Conservation (phyloP, 2,888 invertebrate genomes). For the Dexiosoma caninum region DNA sequence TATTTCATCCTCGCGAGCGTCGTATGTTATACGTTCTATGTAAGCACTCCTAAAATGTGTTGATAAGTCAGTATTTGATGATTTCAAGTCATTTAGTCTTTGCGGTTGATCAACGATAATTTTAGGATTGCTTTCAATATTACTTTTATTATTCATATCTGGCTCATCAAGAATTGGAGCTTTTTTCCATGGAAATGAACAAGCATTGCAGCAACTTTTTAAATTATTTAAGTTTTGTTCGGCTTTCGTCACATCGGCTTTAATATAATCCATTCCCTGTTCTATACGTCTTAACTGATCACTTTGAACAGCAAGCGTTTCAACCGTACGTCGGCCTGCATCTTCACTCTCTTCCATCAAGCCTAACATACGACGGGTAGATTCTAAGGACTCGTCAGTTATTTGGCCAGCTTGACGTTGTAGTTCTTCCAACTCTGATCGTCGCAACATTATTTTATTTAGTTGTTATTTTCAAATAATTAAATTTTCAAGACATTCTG, state of each 20-base stretch:
- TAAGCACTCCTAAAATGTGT: conserved; percentile 75
- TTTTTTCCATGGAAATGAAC: conserved; percentile 72
- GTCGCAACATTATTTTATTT: conserved; percentile 68
- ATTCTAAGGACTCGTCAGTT: conserved; percentile 72
- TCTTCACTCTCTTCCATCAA: conserved; percentile 73
- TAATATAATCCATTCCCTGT: conserved; percentile 73
- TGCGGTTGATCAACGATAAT: conserved; percentile 72
- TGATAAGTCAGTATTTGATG: conserved; percentile 67
- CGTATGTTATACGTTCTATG: conserved; percentile 91
- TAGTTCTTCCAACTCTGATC: conserved; percentile 71
- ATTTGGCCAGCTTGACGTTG: conserved; percentile 70
- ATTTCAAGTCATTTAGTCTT: conserved; percentile 69
- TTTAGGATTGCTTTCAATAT: conserved; percentile 68
- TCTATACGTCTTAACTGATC: conserved; percentile 72
- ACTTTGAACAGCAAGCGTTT: conserved; percentile 71
- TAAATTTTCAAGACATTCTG: not conserved
- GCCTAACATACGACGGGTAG: conserved; percentile 71
- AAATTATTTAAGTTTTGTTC: conserved; percentile 72
- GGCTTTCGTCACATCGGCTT: conserved; percentile 72
- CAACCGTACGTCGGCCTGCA: conserved; percentile 71
- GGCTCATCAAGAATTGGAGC: conserved; percentile 70
- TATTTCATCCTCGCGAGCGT: conserved; percentile 99
- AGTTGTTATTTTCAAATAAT: no score
- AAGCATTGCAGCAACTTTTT: conserved; percentile 73
- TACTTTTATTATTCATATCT: conserved; percentile 69